A percentile compares a stretch with the other conserved stretches of the same genome.
These are phyloP conservation scores for Polyodon spathula DNA, from an alignment of 2,113 vertebrate genomes.

Conservation along the genomic window DNA sequence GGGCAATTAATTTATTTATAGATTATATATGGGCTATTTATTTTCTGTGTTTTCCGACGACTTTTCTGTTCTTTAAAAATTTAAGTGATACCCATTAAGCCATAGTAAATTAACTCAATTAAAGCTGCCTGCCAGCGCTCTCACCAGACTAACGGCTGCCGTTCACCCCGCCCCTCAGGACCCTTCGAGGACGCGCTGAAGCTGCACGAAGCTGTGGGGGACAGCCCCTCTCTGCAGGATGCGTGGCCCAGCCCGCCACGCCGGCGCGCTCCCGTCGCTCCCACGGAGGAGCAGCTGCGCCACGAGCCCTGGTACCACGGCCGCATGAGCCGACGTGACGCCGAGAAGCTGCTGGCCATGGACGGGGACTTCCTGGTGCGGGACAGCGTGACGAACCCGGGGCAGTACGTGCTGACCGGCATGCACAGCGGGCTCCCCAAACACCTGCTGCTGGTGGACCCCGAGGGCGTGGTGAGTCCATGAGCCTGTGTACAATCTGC, in stretches of 20 bases:
- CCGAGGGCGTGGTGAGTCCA: slow-evolving; percentile 87
- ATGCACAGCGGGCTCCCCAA: slow-evolving; percentile 86
- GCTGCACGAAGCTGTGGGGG: slow-evolving; percentile 63
- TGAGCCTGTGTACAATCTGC: background rate
- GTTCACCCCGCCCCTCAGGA: slow-evolving; percentile 42
- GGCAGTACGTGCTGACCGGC: slow-evolving; percentile 91
- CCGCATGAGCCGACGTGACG: slow-evolving; percentile 80
- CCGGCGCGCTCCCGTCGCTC: slow-evolving; percentile 74
- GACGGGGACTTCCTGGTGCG: slow-evolving; percentile 91
- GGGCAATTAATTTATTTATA: no score
- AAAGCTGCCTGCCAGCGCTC: no score
- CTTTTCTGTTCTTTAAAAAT: no score
- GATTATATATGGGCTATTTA: no score
- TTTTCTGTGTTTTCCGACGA: no score
- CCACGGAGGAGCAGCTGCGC: slow-evolving; percentile 84
- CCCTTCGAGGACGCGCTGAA: slow-evolving; percentile 91
- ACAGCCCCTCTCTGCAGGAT: slow-evolving; percentile 54
- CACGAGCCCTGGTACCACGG: slow-evolving; percentile 90
- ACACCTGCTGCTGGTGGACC: slow-evolving; percentile 91
- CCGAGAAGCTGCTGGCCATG: slow-evolving; percentile 72
- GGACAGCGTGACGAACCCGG: slow-evolving; percentile 86
- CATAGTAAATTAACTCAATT: no score
- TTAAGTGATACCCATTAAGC: no score
- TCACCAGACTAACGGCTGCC: no score
- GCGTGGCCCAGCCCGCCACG: slow-evolving; percentile 84